Evolutionary conservation across 1,140 invertebrate species (phyloP).

Genomic region (Archivesica marissinica): DNA sequence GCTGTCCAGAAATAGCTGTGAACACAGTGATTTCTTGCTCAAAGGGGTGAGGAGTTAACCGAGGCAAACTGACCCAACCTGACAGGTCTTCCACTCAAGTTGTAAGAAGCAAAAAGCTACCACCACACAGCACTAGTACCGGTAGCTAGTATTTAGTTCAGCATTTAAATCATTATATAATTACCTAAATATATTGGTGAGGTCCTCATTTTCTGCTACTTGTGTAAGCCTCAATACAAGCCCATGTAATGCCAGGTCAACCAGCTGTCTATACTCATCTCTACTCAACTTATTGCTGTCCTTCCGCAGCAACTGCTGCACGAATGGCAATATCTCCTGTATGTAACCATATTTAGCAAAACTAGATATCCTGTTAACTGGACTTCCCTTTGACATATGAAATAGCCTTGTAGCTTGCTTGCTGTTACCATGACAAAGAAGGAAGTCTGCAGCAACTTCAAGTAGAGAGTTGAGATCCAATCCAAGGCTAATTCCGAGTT

Average conservation of each 20-base stretch:
- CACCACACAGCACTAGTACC: no score
- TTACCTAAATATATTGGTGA: conserved; percentile 28
- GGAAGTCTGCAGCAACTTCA: conserved; percentile 89
- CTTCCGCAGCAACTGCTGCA: conserved; percentile 86
- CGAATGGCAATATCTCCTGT: conserved; percentile 88
- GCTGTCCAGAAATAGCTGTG: no score
- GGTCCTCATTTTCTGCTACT: conserved; percentile 27
- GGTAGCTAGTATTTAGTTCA: no score
- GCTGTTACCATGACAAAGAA: conserved; percentile 87
- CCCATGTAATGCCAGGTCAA: conserved; percentile 88
- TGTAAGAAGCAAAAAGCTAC: no score
- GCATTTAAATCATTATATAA: no score
- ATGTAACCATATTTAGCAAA: conserved; percentile 90
- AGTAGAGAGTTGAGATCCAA: conserved; percentile 89
- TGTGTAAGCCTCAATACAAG: conserved; percentile 26
- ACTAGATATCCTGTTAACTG: conserved; percentile 89
- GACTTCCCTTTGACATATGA: conserved; percentile 88
- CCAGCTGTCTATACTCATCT: conserved; percentile 88
- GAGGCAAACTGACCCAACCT: no score
- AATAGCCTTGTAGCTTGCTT: conserved; percentile 89
- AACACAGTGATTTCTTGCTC: no score
- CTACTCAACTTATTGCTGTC: conserved; percentile 86
- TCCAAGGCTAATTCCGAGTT: conserved; percentile 81
- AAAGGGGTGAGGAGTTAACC: no score
- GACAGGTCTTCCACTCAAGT: no score